phyloP scores from a whole-genome alignment of 2,888 invertebrate genomes.

The Aricia artaxerxes region DNA sequence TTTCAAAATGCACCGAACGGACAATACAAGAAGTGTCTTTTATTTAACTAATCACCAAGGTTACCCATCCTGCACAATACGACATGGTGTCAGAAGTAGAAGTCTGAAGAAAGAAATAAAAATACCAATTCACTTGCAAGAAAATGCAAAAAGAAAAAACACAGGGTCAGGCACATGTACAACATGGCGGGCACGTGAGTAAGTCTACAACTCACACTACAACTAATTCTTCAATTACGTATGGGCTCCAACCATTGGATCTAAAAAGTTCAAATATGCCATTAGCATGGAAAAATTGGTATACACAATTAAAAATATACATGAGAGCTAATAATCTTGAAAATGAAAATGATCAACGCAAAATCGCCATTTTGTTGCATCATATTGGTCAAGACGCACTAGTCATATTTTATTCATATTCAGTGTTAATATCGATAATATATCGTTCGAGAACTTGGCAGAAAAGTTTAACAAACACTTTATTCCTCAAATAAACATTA shows the following conservation, averaged over 20 bases:
- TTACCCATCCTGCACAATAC: too few relatives aligned
- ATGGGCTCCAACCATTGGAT: too few relatives aligned
- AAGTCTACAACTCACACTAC: neutral
- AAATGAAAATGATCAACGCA: slow-evolving; percentile 33
- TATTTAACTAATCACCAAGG: too few relatives aligned
- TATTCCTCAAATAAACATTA: slow-evolving; percentile 36
- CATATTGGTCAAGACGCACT: slow-evolving; percentile 34
- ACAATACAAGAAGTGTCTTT: too few relatives aligned
- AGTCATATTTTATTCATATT: slow-evolving; percentile 36
- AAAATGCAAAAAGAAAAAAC: neutral
- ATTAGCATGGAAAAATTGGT: slow-evolving; percentile 15
- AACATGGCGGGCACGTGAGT: neutral
- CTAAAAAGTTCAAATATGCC: too few relatives aligned
- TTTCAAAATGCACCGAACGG: too few relatives aligned
- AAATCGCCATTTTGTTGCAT: slow-evolving; percentile 36
- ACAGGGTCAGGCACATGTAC: neutral
- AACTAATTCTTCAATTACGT: neutral
- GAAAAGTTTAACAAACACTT: slow-evolving; percentile 35
- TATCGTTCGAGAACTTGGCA: slow-evolving; percentile 25
- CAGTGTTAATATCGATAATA: neutral
- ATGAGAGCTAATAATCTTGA: slow-evolving; percentile 33
- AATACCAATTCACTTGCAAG: neutral
- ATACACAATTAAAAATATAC: slow-evolving; percentile 30
- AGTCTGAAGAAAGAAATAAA: too few relatives aligned
- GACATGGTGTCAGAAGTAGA: too few relatives aligned